Base-by-base conservation (phyloP, 2,888 invertebrate genomes). In the Cephus pygmeus region DNA sequence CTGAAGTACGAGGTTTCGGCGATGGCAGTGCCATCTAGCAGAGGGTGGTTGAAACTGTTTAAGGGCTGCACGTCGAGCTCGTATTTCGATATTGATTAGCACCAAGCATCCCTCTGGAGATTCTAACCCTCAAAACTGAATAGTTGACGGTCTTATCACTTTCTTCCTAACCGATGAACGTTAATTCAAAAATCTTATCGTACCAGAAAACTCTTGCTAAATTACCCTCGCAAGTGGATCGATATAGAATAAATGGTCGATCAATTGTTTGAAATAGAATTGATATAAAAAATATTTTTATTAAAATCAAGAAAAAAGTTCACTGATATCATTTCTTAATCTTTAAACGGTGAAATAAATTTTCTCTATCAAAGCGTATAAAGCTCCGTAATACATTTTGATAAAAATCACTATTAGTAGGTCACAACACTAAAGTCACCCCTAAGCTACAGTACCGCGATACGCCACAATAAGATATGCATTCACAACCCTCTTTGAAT, bases 111-210 rank as follows among this genome's bases (percentile, higher is more conserved):
- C 71, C 71, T 71, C 71, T 34, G 71, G 4, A 71, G 71, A 15
- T 33, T 33, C 71, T 31, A 12, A 71, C 31, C 34, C 34, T 34
- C 12, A 12, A 33, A 12, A 34, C 33, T 71, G 33, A n/a, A 71
- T 71, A 11, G 30, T 71, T 31, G 75, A 79, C 73, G 76, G 76
- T 75, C 73, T 80, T 76, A 77, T 79, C 80, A 86, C 79, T 80
- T 84, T 85, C 90, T 89, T 89, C 88, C 83, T 90, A 86, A 90
- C 90, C 90, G 90, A 90, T 90, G 77, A 88, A 79, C 78, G 87
- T 80, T 85, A 86, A 84, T 71, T 73, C 73, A 2, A 56, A 56
- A 56, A 56, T 56, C 23, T 56, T 2, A 56, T 40, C 6, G 15
- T 23, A 56, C 56, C 56, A 23, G 9, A 23, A 56, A 23, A 56